These are phyloP conservation scores for Clarias gariepinus DNA, from an alignment of 2,113 vertebrate genomes.

Conservation along the genomic window DNA sequence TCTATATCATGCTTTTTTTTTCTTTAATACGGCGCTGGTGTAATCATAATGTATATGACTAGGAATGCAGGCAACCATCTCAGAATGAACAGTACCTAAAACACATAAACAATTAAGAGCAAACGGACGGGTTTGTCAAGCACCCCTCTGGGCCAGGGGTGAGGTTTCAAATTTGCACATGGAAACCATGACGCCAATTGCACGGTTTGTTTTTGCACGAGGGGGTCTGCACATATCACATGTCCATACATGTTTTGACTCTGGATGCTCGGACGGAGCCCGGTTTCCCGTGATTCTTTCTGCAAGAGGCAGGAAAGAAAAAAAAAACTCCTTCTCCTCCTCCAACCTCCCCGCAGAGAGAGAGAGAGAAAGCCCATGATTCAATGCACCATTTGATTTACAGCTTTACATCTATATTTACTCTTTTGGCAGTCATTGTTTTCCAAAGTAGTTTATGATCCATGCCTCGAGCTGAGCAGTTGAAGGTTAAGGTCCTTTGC, in stretches of 20 bases:
- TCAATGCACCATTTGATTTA: conserved; percentile 22
- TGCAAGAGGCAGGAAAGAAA: not conserved
- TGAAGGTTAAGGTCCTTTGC: conserved; percentile 7
- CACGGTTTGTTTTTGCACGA: conserved; percentile 51
- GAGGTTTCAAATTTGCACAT: conserved; percentile 49
- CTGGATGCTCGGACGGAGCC: conserved; percentile 22
- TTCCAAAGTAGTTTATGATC: not conserved
- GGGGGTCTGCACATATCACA: conserved; percentile 41
- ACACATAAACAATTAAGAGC: conserved; percentile 47
- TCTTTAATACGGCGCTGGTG: not conserved
- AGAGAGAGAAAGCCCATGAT: not conserved
- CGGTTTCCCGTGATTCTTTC: conserved; percentile 26
- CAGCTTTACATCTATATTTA: conserved; percentile 24
- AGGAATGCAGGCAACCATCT: conserved; percentile 5
- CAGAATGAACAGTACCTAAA: conserved; percentile 37
- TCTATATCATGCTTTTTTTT: not conserved
- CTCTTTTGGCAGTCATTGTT: conserved; percentile 1
- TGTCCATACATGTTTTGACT: conserved; percentile 35
- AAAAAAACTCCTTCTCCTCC: not conserved
- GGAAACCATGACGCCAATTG: conserved; percentile 56
- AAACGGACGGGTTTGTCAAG: conserved; percentile 35
- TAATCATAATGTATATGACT: not conserved
- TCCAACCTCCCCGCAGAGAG: not conserved
- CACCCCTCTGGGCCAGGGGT: conserved; percentile 20
- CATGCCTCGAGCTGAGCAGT: not conserved